These are phyloP conservation scores for Drosophila mojavensis DNA, from an alignment of 1,140 invertebrate species.

Conservation along the genomic window DNA sequence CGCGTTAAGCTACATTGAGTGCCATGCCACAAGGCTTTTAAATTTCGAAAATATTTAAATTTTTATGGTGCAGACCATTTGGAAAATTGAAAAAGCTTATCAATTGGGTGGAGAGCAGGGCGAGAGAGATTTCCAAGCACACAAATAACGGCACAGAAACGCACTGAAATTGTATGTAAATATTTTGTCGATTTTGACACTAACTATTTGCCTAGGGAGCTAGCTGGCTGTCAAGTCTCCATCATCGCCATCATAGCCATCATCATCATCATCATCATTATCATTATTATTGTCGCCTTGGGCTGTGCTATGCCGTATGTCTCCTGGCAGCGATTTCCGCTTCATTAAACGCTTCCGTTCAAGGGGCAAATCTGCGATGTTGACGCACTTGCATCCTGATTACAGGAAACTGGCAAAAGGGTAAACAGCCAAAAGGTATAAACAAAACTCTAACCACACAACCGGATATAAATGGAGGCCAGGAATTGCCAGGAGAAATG, in stretches of 20 bases:
- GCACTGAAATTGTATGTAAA: constrained; percentile 70
- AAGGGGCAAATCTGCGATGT: constrained; percentile 63
- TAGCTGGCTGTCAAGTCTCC: constrained; percentile 23
- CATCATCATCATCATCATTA: constrained; percentile 27
- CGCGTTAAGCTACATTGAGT: constrained; percentile 51
- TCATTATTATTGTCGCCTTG: constrained; percentile 26
- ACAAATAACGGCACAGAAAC: constrained; percentile 20
- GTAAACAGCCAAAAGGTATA: constrained; percentile 46
- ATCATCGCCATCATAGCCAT: constrained; percentile 40
- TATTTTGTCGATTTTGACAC: constrained; percentile 73
- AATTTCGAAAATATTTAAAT: constrained; percentile 79
- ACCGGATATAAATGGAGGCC: constrained; percentile 10
- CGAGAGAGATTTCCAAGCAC: not conserved
- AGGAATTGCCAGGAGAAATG: not conserved
- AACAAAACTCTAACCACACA: constrained; percentile 29
- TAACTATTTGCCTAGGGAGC: constrained; percentile 65
- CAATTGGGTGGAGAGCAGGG: constrained; percentile 1
- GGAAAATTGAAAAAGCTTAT: constrained; percentile 68
- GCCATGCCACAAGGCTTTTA: constrained; percentile 56
- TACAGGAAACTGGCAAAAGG: constrained; percentile 55
- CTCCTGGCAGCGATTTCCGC: constrained; percentile 65
- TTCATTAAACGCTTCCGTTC: constrained; percentile 77
- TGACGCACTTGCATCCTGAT: constrained; percentile 53
- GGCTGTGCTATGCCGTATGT: constrained; percentile 27
- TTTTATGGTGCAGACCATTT: constrained; percentile 72